Evolutionary conservation across 2,888 invertebrate genomes (phyloP).

Genomic region (Drosophila limbata): DNA sequence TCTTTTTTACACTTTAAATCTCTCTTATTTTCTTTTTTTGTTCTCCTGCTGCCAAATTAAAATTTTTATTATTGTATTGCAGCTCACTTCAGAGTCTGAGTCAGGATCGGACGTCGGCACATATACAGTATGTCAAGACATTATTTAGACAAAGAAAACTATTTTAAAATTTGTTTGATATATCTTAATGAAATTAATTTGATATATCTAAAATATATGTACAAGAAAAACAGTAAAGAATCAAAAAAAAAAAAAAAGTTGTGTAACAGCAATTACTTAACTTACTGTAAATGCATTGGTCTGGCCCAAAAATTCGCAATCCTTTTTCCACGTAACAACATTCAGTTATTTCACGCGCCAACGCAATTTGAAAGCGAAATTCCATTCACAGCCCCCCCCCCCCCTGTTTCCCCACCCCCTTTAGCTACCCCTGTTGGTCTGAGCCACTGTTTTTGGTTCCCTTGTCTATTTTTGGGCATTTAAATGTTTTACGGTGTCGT

Average conservation of each 20-base stretch:
- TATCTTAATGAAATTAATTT: no score
- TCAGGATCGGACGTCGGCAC: neutral
- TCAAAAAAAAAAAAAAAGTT: no score
- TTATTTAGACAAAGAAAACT: neutral
- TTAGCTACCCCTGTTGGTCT: neutral
- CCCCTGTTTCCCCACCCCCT: neutral
- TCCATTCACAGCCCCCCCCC: slow-evolving; percentile 44
- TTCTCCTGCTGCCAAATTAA: slow-evolving; percentile 50
- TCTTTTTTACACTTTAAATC: neutral
- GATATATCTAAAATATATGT: no score
- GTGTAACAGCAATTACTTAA: neutral
- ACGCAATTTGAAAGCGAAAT: slow-evolving; percentile 79
- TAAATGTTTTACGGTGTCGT: slow-evolving; percentile 79
- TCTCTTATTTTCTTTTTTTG: slow-evolving; percentile 4
- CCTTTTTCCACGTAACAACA: slow-evolving; percentile 54
- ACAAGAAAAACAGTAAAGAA: no score
- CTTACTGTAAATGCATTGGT: slow-evolving; percentile 55
- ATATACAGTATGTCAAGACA: slow-evolving; percentile 9
- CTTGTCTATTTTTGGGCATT: slow-evolving; percentile 78
- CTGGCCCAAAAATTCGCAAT: slow-evolving; percentile 64
- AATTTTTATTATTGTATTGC: slow-evolving; percentile 37
- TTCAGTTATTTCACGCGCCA: slow-evolving; percentile 73
- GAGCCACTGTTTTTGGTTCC: slow-evolving; percentile 28
- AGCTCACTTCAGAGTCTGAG: neutral
- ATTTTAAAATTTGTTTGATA: no score